These are phyloP conservation scores for Xiphophorus maculatus DNA, from an alignment of 2,113 vertebrate genomes.

Conservation along the genomic window DNA sequence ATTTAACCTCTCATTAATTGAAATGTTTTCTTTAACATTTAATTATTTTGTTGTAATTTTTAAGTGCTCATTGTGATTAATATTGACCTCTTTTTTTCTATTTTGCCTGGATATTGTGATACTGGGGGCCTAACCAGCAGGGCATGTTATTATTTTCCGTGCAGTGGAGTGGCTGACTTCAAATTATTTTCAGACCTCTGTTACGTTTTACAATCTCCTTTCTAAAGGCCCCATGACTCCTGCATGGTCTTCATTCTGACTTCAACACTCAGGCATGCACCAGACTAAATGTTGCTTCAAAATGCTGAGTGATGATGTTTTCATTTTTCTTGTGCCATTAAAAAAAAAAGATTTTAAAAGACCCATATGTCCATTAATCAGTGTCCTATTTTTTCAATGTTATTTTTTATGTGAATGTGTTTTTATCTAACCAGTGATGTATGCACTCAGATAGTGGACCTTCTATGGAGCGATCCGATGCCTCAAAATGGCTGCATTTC, in stretches of 20 bases:
- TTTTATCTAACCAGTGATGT: background rate
- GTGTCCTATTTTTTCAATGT: no score
- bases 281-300: background rate
- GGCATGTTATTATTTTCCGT: background rate
- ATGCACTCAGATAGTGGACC: constrained; percentile 82
- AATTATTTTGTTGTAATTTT: no score
- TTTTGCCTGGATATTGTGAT: background rate
- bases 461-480: constrained; percentile 94
- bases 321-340: no score
- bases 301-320: no score
- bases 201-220: background rate
- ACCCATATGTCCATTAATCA: no score
- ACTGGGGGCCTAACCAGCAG: no score
- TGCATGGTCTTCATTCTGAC: background rate
- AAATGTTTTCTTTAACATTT: no score
- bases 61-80: background rate
- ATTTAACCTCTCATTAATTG: no score
- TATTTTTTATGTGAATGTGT: background rate
- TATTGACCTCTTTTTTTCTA: background rate
- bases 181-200: background rate
- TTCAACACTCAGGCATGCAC: background rate
- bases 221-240: background rate
- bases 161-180: background rate
- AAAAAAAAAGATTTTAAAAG: no score
- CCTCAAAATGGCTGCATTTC: constrained; percentile 86